Base-by-base conservation (phyloP, 1,140 invertebrate genomes). In the Drosophila santomea region DNA sequence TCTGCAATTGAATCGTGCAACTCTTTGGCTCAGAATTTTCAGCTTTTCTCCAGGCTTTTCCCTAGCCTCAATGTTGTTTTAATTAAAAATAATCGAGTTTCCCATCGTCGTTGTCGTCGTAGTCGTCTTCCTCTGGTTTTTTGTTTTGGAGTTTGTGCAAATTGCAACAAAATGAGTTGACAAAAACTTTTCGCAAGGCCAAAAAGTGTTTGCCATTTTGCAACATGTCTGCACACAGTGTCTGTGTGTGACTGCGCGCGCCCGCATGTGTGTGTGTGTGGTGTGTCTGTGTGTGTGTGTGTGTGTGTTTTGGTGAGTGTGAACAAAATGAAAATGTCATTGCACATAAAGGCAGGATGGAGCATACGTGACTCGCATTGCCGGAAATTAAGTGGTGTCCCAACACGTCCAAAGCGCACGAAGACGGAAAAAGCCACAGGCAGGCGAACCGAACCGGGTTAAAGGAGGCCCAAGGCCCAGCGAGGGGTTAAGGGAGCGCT, bases 111-210 rank as follows among this genome's bases (percentile, higher is more conserved):
- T 25, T 8, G 38, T 43, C 25, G 20, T 20, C 20, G 41, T 25
- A 8, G 45, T 25, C 11, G 38, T 44, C 51, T 6, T 43, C 36
- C 14, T 23, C 7, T 17, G 10, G 14, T 47, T 57, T 32, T 64
- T 62, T 62, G 54, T 28, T 62, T 74, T 39, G 20, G 50, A 62
- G 44, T 80, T 69, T 63, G 60, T 77, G 80, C 79, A 82, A 82
- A 82, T 82, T 82, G 79, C 79, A 82, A 82, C 79, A 82, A 82
- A 82, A 82, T 82, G 79, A 82, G 79, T 82, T 82, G 79, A 78
- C 79, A 78, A 82, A 82, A 82, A 82, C 44, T 67, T 78, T 71
- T 52, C 32, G 54, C 73, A 79, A 66, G 66, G 75, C 75, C 59
- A 59, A 66, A 73, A 73, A 66, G 67, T 67, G 60, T 61, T 78